phyloP scores from a whole-genome alignment of 2,113 vertebrate genomes.

The Chlamydotis undulata region DNA sequence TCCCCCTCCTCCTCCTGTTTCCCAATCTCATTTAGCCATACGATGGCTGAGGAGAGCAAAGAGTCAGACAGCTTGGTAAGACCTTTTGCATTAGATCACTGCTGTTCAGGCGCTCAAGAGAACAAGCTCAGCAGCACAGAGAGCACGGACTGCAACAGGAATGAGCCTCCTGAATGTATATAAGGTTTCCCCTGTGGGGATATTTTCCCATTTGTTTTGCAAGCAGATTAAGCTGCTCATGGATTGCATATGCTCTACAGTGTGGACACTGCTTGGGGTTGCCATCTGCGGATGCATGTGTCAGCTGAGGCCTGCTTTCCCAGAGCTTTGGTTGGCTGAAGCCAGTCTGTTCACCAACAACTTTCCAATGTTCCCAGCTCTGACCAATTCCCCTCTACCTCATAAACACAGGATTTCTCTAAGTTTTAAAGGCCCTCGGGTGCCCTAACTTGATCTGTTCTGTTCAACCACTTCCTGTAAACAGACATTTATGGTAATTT shows the following conservation, averaged over 20 bases:
- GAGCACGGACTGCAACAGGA: not conserved
- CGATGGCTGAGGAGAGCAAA: not conserved
- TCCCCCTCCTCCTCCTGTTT: not conserved
- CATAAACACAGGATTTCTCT: slow-evolving; percentile 59
- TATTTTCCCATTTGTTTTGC: slow-evolving; percentile 24
- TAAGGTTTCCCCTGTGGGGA: not conserved
- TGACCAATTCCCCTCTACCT: slow-evolving; percentile 56
- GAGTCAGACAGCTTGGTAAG: not conserved
- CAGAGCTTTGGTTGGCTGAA: slow-evolving; percentile 7
- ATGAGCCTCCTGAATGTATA: not conserved
- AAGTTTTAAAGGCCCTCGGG: slow-evolving; percentile 54
- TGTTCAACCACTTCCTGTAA: slow-evolving; percentile 62
- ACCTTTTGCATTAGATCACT: not conserved
- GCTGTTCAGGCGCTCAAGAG: not conserved
- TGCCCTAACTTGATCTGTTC: slow-evolving; percentile 52
- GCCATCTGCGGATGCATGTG: not conserved
- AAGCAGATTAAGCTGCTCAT: not conserved
- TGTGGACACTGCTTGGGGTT: not conserved
- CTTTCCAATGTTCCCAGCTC: slow-evolving; percentile 29
- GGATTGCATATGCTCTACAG: not conserved
- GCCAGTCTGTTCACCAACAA: not conserved
- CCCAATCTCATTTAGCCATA: not conserved
- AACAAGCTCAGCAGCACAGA: slow-evolving; percentile 22
- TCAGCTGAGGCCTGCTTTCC: slow-evolving; percentile 3
- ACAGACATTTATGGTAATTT: slow-evolving; percentile 67